phyloP scores from a whole-genome alignment of 2,888 invertebrate species.

The Rotaria socialis region DNA sequence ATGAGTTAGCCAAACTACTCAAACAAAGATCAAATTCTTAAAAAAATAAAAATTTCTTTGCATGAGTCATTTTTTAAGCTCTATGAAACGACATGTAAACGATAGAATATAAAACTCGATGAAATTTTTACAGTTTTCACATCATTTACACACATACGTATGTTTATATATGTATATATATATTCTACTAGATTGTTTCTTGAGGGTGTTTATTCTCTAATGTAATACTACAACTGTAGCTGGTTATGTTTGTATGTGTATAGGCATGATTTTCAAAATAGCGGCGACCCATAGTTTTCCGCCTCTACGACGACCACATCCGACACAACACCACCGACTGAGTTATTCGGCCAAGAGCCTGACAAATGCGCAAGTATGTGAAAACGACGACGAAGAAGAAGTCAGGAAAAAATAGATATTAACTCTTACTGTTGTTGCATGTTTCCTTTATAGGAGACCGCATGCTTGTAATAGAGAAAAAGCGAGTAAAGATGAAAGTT shows the following conservation, averaged over 20 bases:
- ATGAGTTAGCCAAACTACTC: too few species aligned
- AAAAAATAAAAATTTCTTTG: too few species aligned
- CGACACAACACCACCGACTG: constrained; percentile 5
- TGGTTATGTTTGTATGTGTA: neutral
- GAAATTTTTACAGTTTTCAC: too few species aligned
- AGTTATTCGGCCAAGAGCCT: constrained; percentile 6
- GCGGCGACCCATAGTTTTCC: neutral
- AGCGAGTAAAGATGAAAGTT: neutral
- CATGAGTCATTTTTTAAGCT: too few species aligned
- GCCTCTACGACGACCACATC: constrained; percentile 10
- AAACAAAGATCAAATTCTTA: too few species aligned
- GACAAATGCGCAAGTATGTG: constrained; percentile 10
- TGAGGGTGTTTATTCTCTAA: neutral
- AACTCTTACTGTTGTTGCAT: neutral
- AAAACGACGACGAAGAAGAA: neutral
- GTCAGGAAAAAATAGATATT: neutral
- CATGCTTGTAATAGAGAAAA: neutral
- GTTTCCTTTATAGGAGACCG: neutral
- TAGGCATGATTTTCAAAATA: neutral
- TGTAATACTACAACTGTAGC: neutral
- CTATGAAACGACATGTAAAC: too few species aligned
- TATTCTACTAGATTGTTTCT: neutral
- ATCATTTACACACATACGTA: neutral
- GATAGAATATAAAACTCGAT: too few species aligned
- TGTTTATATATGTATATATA: neutral